Evolutionary conservation across 2,113 vertebrate genomes (phyloP).

Genomic region (Nibea albiflora): DNA sequence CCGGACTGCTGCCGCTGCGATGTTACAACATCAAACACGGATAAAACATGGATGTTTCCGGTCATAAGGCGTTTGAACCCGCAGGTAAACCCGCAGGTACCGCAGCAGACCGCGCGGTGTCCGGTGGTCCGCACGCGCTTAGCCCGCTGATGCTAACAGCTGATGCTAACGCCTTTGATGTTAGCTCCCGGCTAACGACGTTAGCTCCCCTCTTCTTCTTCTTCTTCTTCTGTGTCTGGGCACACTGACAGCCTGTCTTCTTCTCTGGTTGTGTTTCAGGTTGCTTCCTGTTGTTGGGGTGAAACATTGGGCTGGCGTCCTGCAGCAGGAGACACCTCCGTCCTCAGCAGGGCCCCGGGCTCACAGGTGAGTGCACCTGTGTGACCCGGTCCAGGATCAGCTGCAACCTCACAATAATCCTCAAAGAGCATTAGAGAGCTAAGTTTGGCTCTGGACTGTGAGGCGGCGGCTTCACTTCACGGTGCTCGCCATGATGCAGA

Average conservation of each 20-base stretch:
- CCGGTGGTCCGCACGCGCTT: too few relatives aligned
- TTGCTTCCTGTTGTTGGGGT: neutral
- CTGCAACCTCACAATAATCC: constrained; percentile 53
- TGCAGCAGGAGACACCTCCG: neutral
- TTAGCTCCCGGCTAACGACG: too few relatives aligned
- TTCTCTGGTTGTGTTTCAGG: constrained; percentile 1
- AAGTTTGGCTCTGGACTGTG: constrained; percentile 40
- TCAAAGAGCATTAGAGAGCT: constrained; percentile 56
- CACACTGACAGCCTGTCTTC: neutral
- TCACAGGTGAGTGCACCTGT: neutral
- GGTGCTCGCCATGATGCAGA: constrained; percentile 87
- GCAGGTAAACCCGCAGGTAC: too few relatives aligned
- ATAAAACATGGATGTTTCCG: too few relatives aligned
- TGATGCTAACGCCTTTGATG: too few relatives aligned
- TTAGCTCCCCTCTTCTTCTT: neutral
- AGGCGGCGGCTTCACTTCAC: neutral
- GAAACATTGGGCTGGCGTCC: neutral
- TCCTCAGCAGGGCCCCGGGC: neutral
- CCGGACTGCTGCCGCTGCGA: too few relatives aligned
- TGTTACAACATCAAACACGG: too few relatives aligned
- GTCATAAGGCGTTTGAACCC: too few relatives aligned
- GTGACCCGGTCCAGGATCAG: neutral
- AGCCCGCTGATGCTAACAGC: too few relatives aligned
- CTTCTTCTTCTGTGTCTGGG: neutral
- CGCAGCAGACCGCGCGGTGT: too few relatives aligned